Evolutionary conservation across 2,797 vertebrate species (phyloP), one percentile per base, ranked within the genome.

Genomic region (Rachycentron canadum): DNA sequence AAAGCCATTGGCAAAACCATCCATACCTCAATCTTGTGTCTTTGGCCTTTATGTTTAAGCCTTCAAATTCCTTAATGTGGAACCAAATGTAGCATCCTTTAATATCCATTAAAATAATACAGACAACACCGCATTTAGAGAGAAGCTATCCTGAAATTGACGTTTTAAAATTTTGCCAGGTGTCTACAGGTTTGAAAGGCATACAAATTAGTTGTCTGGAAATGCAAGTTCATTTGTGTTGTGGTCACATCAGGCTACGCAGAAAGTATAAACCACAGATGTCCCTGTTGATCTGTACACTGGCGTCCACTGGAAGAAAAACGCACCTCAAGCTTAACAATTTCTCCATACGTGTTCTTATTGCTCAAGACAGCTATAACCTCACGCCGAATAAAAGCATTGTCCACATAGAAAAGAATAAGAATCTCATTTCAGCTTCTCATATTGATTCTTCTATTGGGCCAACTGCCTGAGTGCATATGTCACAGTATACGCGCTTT

Each of bases 401-500:
- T 71, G 69, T 79, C 59, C 49, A 58, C 6, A 5, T 49, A 73
- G 30, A 58, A 57, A 59, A 66, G 32, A 71, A 38, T 38, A 55
- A 68, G 40, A 85, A 78, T 75, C 72, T 73, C 5, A 81, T 81
- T 82, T 77, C 23, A 26, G 68, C 58, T 57, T 59, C 65, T 73
- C 38, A 25, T 78, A 84, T 82, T 59, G 59, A 79, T 78, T 83
- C 61, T 65, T 67, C 4, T 26, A 68, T 69, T 78, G 60, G 55
- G 69, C 63, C 66, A 49, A 7, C 63, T 47, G 68, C 76, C 62
- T 50, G 60, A 57, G 79, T 58, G 75, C 34, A 65, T 49, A 21
- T 69, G 75, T 83, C 68, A 81, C 36, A 80, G 53, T 76, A 59
- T 43, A 62, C 72, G 85, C 70, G 68, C 62, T 84, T 73, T 69